These are phyloP conservation scores for Prolemur simus DNA, from an alignment of 2,113 vertebrate species.

Conservation along the genomic window DNA sequence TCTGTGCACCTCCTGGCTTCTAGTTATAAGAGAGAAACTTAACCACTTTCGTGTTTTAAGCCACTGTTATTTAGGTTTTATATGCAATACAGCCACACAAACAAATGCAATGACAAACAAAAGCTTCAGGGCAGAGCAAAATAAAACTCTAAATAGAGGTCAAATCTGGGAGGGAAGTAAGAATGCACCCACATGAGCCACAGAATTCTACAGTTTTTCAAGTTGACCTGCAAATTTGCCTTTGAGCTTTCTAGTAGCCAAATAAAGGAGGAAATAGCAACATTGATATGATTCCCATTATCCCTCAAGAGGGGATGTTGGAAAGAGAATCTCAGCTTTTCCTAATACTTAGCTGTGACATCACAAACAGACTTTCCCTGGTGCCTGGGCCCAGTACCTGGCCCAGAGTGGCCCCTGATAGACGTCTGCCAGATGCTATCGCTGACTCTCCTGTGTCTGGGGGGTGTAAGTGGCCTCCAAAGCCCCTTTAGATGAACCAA, in stretches of 20 bases:
- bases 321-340: neutral
- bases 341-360: neutral
- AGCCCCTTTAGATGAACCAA: neutral
- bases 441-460: neutral
- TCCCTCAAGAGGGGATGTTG: neutral
- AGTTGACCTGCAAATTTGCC: neutral
- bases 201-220: neutral
- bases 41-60: neutral
- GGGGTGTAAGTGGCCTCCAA: neutral
- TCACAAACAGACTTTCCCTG: neutral
- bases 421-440: no score
- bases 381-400: neutral
- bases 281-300: neutral
- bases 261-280: neutral
- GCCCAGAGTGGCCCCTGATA: accelerated
- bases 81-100: neutral
- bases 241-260: neutral
- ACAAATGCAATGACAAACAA: neutral
- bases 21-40: neutral
- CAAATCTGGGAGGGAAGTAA: neutral
- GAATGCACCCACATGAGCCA: accelerated
- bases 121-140: neutral
- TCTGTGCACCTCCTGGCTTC: neutral
- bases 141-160: neutral
- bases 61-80: neutral